phyloP scores from a whole-genome alignment of 92 coral and sea anemone genomes.

The Hydrozoanthus gracilis region DNA sequence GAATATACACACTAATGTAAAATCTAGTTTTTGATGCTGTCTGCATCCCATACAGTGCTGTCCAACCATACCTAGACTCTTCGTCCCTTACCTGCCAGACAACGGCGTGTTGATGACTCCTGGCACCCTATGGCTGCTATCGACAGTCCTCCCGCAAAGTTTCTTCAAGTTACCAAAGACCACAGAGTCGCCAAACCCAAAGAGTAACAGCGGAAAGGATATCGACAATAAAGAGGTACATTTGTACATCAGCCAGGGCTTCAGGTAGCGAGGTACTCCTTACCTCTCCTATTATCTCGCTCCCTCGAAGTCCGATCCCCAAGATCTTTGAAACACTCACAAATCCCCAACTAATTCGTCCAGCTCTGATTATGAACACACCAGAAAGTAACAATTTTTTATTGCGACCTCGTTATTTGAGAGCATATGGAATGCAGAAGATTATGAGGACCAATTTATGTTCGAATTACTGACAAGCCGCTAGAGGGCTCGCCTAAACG shows the following conservation, averaged over 20 bases:
- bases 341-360: too few relatives aligned
- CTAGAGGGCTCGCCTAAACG: too few relatives aligned
- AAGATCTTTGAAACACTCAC: too few relatives aligned
- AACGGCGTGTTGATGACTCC: constrained; percentile 19
- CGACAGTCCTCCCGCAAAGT: constrained; percentile 42
- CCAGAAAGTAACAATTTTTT: too few relatives aligned
- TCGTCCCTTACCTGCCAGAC: not conserved
- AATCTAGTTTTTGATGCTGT: too few relatives aligned
- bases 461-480: too few relatives aligned
- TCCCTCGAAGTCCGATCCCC: too few relatives aligned
- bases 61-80: constrained; percentile 30
- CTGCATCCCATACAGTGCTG: not conserved
- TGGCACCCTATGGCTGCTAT: constrained; percentile 40
- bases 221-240: constrained; percentile 17
- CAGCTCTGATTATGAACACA: too few relatives aligned
- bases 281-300: too few relatives aligned
- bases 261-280: not conserved
- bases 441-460: too few relatives aligned
- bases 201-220: not conserved
- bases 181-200: not conserved
- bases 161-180: not conserved
- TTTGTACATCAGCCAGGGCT: not conserved
- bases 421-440: too few relatives aligned
- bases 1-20: not conserved
- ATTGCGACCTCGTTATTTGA: too few relatives aligned